Evolutionary conservation across 2,888 invertebrate species (phyloP), one percentile per base, ranked within the genome.

Genomic region (Megamerina dolium): DNA sequence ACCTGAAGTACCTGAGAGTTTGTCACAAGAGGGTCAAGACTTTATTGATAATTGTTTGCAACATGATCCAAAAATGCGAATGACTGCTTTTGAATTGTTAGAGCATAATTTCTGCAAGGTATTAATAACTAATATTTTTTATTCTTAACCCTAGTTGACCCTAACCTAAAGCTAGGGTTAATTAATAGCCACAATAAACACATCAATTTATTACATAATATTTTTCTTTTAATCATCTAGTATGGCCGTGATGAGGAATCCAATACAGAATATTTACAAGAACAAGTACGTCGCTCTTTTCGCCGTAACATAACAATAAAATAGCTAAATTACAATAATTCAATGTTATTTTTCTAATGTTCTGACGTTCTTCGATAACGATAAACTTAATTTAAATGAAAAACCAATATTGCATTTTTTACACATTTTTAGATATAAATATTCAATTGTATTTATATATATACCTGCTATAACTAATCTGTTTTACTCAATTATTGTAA

Each of bases 21-120:
- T 94, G 43, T 89, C 87, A 26, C 79, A 79, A 43, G 93, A 94
- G 70, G 93, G 92, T 1, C 77, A 80, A 43, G 81, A 86, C 58
- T 91, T 95, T 73, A 77, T 92, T 40, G 73, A 76, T 10, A 73
- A 75, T 44, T 92, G 92, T 63, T 79, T 95, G 59, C 83, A 85
- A 58, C 87, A 88, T 65, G 87, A 93, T 71, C 83, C 91, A 1
- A 81, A 79, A 51, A 69, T 74, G 49, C 74, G 95, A 31, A 81
- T 83, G 26, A 76, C 81, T 1, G 89, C 89, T 0, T 73, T 76
- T 29, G 77, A 80, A 51, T 77, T 95, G 23, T 74, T 83, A 12
- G 76, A 82, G 53, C 86, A 89, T 60, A 65, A 72, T 56, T 94
- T 94, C 66, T 81, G 85, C 53, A 81, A 81, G 77, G 77, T 78